Evolutionary conservation across 2,888 invertebrate species (phyloP).

Genomic region (Drosophila cyrtoloma): DNA sequence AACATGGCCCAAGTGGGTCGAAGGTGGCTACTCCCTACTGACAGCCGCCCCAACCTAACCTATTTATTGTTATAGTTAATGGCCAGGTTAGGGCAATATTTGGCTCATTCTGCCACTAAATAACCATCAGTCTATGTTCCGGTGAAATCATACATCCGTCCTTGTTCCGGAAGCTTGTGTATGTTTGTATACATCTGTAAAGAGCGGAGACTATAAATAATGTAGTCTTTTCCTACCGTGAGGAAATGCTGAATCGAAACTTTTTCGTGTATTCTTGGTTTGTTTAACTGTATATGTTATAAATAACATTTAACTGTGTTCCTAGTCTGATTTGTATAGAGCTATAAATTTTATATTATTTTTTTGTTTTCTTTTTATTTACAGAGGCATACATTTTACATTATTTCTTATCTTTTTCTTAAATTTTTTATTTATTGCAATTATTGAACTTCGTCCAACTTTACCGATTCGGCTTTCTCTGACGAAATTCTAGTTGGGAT

Average conservation of each 20-base stretch:
- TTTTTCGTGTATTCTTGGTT: not conserved
- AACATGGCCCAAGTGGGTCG: not conserved
- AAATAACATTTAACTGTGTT: not conserved
- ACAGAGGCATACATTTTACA: not conserved
- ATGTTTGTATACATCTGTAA: not conserved
- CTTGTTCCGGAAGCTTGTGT: not conserved
- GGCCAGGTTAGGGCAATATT: not conserved
- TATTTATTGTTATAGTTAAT: not conserved
- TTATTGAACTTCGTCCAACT: not conserved
- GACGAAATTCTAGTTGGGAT: slow-evolving; percentile 14
- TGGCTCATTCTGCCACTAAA: not conserved
- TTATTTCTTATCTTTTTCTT: not conserved
- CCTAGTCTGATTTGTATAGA: not conserved
- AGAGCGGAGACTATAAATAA: not conserved
- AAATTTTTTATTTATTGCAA: not conserved
- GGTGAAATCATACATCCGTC: not conserved
- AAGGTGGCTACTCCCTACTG: not conserved
- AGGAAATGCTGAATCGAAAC: not conserved
- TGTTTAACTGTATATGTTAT: not conserved
- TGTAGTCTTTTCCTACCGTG: not conserved
- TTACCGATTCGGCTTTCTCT: slow-evolving; percentile 45
- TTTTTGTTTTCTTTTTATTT: not conserved
- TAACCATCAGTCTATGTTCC: not conserved
- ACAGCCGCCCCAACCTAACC: not conserved
- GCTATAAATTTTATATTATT: not conserved